phyloP scores from a whole-genome alignment of 1,140 invertebrate genomes.

The Drosophila bifasciata region DNA sequence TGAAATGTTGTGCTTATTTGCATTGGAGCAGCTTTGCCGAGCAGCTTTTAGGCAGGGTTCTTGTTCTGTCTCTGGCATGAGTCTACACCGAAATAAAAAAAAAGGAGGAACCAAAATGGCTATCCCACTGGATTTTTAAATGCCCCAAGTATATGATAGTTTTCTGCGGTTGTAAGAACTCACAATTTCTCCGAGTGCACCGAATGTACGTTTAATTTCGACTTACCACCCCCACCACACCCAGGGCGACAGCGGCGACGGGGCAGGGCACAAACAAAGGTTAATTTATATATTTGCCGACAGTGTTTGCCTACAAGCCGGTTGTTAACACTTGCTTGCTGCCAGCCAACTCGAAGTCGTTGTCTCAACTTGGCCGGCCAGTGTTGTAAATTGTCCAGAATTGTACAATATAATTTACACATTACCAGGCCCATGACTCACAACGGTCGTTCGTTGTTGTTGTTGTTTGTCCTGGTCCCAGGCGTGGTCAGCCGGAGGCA shows the following conservation, averaged over 20 bases:
- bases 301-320: constrained; percentile 61
- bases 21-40: constrained; percentile 9
- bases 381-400: constrained; percentile 78
- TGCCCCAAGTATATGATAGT: no score
- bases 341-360: constrained; percentile 48
- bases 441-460: constrained; percentile 42
- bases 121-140: fast-evolving
- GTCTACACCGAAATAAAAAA: constrained; percentile 12
- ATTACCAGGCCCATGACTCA: constrained; percentile 75
- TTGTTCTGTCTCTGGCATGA: constrained; percentile 49
- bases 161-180: no score
- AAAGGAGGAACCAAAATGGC: no score
- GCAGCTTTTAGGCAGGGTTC: constrained; percentile 8
- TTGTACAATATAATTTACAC: constrained; percentile 81
- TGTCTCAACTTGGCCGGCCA: constrained; percentile 36
- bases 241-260: background rate
- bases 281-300: constrained; percentile 73
- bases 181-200: no score
- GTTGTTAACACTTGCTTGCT: constrained; percentile 58
- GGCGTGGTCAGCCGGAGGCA: constrained; percentile 24
- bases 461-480: background rate
- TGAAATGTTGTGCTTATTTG: constrained; percentile 46
- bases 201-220: constrained; percentile 60
- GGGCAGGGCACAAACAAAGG: constrained; percentile 52
- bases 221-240: constrained; percentile 27